Base-by-base conservation (phyloP, 2,888 invertebrate genomes). In the Monochamus alternatus region DNA sequence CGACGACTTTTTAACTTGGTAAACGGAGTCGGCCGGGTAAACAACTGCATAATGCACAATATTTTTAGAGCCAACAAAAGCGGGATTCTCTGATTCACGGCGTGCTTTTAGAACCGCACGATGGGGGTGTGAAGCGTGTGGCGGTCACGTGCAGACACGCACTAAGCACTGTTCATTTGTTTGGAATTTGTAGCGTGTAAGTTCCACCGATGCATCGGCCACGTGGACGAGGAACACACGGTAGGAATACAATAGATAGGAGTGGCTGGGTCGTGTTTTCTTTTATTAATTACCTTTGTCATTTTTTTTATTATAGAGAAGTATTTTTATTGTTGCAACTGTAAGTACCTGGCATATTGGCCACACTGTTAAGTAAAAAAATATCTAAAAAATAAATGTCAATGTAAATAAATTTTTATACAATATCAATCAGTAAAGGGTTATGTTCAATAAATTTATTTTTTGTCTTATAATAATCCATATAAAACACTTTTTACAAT, bases 141-240 rank as follows among this genome's bases (percentile, higher is more conserved):
- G 77, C 62, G 32, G 52, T 70, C 70, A 70, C 70, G 70, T 70
- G 78, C 62, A 66, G 77, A 72, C 63, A 51, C 38, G 7, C 66
- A 70, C 30, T 52, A 63, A 66, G 58, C 22, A 31, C 22, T 60
- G 79, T 76, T 80, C 79, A 73, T 79, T 79, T 80, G 78, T 79
- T 80, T 78, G 73, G 75, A 70, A 80, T 64, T 75, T 74, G 75
- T 78, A 75, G 74, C 68, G 59, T 59, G 68, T 44, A 63, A 63
- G 44, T 63, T 63, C n/a, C 44, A 44, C n/a, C 44, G 63, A 44
- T 44, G 22, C 43, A 44, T n/a, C 3, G 10, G 44, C 2, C 63
- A 63, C 44, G 44, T 22, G 63, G 14, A n/a, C 55, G 3, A 22
- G 12, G 55, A 55, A 55, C 7, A 22, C 22, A 3, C 55, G n/a